These are phyloP conservation scores for Spea multiplicata DNA, from an alignment of 2,113 vertebrate species.

Conservation along the genomic window DNA sequence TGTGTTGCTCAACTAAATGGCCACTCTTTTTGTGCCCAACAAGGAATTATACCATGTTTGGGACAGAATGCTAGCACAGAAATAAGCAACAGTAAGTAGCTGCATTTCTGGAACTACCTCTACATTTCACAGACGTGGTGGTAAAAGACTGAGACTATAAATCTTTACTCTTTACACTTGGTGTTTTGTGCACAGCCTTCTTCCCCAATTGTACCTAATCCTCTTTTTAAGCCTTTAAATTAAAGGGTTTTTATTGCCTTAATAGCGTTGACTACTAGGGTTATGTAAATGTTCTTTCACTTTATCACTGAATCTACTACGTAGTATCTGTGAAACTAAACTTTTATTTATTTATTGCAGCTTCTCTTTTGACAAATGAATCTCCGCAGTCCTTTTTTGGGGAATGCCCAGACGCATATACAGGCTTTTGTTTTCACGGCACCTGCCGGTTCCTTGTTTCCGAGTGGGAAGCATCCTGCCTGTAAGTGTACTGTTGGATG, in stretches of 20 bases:
- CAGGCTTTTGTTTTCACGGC: constrained; percentile 21
- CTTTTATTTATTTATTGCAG: not conserved
- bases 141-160: no score
- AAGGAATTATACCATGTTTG: constrained; percentile 21
- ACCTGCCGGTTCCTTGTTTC: constrained; percentile 31
- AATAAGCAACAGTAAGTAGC: constrained; percentile 14
- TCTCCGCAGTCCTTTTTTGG: constrained; percentile 8
- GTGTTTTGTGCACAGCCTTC: not conserved
- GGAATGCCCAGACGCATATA: constrained; percentile 21
- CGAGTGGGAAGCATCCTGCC: constrained; percentile 32
- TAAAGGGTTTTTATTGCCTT: not conserved
- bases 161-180: not conserved
- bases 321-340: no score
- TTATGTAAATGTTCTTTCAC: no score
- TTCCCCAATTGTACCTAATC: not conserved
- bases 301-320: no score
- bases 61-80: constrained; percentile 4
- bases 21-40: not conserved
- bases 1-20: not conserved
- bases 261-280: no score
- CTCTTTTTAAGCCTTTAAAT: not conserved
- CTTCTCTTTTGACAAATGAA: not conserved
- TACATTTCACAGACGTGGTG: not conserved
- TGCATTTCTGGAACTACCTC: not conserved
- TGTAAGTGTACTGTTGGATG: constrained; percentile 6